Evolutionary conservation across 2,888 invertebrate species (phyloP), one percentile per base, ranked within the genome.

Genomic region (Odontocolon sp.): DNA sequence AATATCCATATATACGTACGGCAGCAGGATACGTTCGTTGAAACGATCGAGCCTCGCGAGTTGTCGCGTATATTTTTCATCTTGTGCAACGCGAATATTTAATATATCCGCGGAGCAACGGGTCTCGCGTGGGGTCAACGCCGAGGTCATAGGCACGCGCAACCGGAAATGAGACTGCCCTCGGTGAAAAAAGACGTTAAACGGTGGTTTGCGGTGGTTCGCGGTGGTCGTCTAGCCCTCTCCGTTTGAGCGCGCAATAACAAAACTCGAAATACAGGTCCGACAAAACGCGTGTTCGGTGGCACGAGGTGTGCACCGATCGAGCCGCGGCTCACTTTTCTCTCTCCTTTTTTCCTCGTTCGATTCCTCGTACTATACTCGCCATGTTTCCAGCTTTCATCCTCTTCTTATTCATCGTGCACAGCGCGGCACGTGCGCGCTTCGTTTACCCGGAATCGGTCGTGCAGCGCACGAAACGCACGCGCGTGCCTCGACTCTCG

Each of bases 181-280:
- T 6, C 42, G 57, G 23, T 38, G 57, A 21, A 56, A 18, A 50
- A 11, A 40, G n/a, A 26, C 38, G 45, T 38, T 21, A 38, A 56
- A 61, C 61, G 54, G 67, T 73, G 57, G 52, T 61, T 74, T 64
- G 45, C n/a, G n/a, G n/a, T n/a, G n/a, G n/a, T n/a, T n/a, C n/a
- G n/a, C n/a, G n/a, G n/a, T n/a, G n/a, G n/a, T n/a, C n/a, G n/a
- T n/a, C n/a, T n/a, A n/a, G n/a, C n/a, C n/a, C n/a, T n/a, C n/a
- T n/a, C n/a, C n/a, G n/a, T n/a, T n/a, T 63, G 45, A 54, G 38
- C 31, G 33, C 28, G 59, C 59, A 69, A 59, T 69, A 63, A 66
- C 77, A 69, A 84, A 85, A 86, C 86, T 83, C 80, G 86, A 86
- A 84, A 85, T 84, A 86, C 86, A 82, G 85, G 86, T 86, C 84